Conservation (phyloP, 1,140 invertebrate genomes). For the Drosophila sucinea region DNA sequence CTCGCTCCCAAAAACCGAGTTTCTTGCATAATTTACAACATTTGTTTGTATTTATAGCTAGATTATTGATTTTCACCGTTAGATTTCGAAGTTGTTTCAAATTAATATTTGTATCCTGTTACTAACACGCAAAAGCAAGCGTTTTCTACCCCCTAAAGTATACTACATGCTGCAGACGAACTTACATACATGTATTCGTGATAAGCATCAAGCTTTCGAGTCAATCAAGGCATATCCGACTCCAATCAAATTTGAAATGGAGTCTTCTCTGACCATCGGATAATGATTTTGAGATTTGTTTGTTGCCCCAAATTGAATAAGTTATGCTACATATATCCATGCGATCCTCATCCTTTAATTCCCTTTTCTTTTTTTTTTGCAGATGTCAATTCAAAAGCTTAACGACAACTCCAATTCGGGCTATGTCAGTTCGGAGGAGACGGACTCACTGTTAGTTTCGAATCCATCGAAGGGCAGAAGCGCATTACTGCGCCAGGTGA, state of each 20-base stretch:
- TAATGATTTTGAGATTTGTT: too few species aligned
- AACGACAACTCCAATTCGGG: slow-evolving; percentile 85
- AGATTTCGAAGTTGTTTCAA: slow-evolving; percentile 57
- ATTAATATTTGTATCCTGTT: slow-evolving; percentile 32
- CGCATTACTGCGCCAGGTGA: slow-evolving; percentile 69
- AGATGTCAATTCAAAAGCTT: slow-evolving; percentile 84
- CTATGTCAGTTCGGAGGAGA: slow-evolving; percentile 90
- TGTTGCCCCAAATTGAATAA: too few species aligned
- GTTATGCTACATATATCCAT: not conserved
- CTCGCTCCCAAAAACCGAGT: not conserved
- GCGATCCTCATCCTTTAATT: too few species aligned
- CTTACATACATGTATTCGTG: not conserved
- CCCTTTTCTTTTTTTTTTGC: not conserved
- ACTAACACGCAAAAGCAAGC: slow-evolving; percentile 1
- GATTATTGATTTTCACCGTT: slow-evolving; percentile 71
- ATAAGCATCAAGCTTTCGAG: not conserved
- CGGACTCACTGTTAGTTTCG: slow-evolving; percentile 88
- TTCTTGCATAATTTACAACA: slow-evolving; percentile 59
- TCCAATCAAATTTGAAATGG: too few species aligned
- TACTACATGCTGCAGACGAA: not conserved
- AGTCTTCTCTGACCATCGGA: too few species aligned
- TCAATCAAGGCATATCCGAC: slow-evolving; percentile 1
- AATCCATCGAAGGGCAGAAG: slow-evolving; percentile 63
- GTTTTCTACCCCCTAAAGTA: not conserved
- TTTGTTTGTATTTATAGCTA: slow-evolving; percentile 63